These are phyloP conservation scores for Pithys albifrons DNA, from an alignment of 2,113 vertebrate species.

Conservation along the genomic window DNA sequence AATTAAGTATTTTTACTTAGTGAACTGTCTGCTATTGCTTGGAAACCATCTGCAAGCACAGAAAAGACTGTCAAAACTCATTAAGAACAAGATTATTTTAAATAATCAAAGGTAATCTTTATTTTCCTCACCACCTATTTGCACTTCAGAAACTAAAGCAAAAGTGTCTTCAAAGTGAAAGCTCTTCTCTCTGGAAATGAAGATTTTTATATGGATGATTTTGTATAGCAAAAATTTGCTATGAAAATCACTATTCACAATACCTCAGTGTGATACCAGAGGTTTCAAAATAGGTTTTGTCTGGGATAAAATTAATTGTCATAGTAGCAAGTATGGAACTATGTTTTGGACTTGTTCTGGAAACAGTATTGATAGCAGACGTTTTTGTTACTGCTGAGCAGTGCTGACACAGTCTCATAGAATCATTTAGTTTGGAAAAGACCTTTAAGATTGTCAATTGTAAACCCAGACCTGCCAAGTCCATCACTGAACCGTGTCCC, in stretches of 20 bases:
- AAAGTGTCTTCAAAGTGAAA: neutral
- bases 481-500: neutral
- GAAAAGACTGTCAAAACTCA: neutral
- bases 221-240: neutral
- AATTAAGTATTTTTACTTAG: neutral
- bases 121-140: neutral
- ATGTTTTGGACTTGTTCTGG: neutral
- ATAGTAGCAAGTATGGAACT: neutral
- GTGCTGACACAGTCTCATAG: neutral
- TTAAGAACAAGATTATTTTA: neutral
- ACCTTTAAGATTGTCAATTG: neutral
- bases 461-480: neutral
- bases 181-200: neutral
- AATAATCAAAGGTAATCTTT: neutral
- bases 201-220: neutral
- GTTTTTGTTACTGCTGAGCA: neutral
- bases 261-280: neutral
- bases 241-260: neutral
- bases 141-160: neutral
- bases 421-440: neutral
- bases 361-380: neutral
- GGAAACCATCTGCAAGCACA: neutral
- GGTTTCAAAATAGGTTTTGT: neutral
- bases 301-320: neutral
- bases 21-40: neutral